Evolutionary conservation across 2,888 invertebrate genomes (phyloP), one percentile per base, ranked within the genome.

Genomic region (Pseudoips prasinana): DNA sequence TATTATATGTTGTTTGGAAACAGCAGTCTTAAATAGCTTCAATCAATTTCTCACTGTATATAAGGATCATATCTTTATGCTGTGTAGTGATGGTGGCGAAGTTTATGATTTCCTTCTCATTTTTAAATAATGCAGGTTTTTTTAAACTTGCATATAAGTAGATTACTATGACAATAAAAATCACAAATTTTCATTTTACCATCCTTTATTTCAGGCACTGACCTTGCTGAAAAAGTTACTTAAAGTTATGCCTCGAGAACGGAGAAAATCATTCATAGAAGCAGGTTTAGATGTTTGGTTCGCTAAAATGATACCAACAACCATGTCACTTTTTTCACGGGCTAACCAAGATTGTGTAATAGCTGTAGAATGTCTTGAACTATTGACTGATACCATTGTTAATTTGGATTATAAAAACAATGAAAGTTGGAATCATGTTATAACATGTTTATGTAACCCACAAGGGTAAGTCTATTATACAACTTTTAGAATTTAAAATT

Each of bases 221-320:
- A 22, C n/a, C 7, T 8, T 59, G 7, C 49, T 90, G 8, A 54
- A 65, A 10, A 83, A 70, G 37, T 54, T 80, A 17, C 37, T 88
- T 1, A 64, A 58, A 42, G 62, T 62, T 25, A 45, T 82, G 26
- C 82, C 71, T 51, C 66, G 57, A 44, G 78, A 71, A 44, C 77
- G 54, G 51, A 86, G 39, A 57, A 51, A 17, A 42, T 58, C 27
- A 33, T 88, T 74, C 71, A 66, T 74, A 25, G 75, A 57, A 39
- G 74, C 80, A 24, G 82, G 89, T 7, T 49, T 90, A 3, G 51
- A 66, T 8, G 62, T 88, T 29, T 91, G 91, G 90, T 77, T 91
- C 22, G 65, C 70, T 1, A 82, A 77, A 41, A 56, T 91, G 4
- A 50, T 91, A 30, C 90, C 91, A 0, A 55, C 74, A 8, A 60